Conservation (phyloP, 2,113 vertebrate species). For the Salminus brasiliensis region DNA sequence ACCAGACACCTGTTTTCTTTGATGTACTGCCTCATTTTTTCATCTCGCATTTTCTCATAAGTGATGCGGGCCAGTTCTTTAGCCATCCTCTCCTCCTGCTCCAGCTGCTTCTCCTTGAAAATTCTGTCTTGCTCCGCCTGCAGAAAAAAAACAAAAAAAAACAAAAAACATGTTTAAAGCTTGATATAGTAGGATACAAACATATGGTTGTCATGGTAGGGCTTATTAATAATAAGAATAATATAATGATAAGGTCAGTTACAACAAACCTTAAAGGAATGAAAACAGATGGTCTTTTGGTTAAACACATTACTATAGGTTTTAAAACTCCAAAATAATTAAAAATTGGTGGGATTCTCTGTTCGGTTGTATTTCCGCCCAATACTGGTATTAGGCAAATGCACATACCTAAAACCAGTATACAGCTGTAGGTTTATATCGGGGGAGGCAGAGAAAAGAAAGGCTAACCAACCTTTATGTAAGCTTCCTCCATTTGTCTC, state of each 20-base stretch:
- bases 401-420: not conserved
- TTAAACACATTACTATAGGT: too few species aligned
- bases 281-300: too few species aligned
- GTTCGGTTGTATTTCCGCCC: too few species aligned
- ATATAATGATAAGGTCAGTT: too few species aligned
- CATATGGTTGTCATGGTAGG: too few species aligned
- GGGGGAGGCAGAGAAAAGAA: not conserved
- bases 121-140: conserved; percentile 80
- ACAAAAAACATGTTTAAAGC: too few species aligned
- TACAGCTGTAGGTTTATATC: not conserved
- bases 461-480: conserved; percentile 68
- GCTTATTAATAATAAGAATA: too few species aligned
- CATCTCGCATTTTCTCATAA: conserved; percentile 77
- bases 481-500: conserved; percentile 73
- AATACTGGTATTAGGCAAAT: not conserved
- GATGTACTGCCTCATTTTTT: conserved; percentile 88
- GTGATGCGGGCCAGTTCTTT: conserved; percentile 80
- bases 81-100: conserved; percentile 85
- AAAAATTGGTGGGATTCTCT: too few species aligned
- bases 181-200: too few species aligned
- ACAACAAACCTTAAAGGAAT: too few species aligned
- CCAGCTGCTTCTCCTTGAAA: conserved; percentile 66
- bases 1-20: conserved; percentile 85
- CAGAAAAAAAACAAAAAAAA: conserved; percentile 1
- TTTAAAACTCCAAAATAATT: too few species aligned